These are phyloP conservation scores for Amblyopsis hoosieri DNA, from an alignment of 2,797 vertebrate species.

Conservation along the genomic window DNA sequence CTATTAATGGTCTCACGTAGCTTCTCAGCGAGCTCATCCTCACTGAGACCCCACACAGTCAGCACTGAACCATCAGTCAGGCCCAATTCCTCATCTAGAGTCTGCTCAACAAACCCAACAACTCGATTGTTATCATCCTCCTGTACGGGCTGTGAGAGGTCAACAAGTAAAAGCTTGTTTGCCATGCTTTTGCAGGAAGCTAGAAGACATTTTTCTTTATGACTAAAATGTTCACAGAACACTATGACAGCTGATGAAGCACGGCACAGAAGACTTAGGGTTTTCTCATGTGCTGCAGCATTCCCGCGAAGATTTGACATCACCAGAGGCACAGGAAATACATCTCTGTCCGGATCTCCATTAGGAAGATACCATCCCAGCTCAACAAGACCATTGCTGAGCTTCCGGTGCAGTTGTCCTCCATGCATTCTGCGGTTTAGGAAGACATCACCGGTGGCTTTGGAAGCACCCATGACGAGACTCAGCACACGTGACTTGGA, in stretches of 20 bases:
- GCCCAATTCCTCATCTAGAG: conserved; percentile 42
- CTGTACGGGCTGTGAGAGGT: conserved; percentile 43
- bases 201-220: conserved; percentile 66
- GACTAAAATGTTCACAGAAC: conserved; percentile 76
- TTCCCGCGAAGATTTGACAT: conserved; percentile 82
- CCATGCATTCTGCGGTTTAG: conserved; percentile 76
- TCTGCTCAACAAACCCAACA: conserved; percentile 47
- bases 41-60: conserved; percentile 44
- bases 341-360: conserved; percentile 58
- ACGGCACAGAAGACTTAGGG: conserved; percentile 75
- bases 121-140: conserved; percentile 38
- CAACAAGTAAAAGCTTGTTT: conserved; percentile 65
- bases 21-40: conserved; percentile 55
- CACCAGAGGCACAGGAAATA: conserved; percentile 75
- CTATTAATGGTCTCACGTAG: conserved; percentile 52
- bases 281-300: conserved; percentile 66
- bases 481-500: conserved; percentile 86
- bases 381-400: conserved; percentile 80
- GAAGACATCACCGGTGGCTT: conserved; percentile 70
- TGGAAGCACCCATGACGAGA: conserved; percentile 60
- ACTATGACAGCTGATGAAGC: conserved; percentile 80
- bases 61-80: conserved; percentile 57
- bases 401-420: conserved; percentile 63
- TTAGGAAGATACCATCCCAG: conserved; percentile 80
- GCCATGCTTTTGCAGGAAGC: conserved; percentile 55